A percentile compares a stretch with the other conserved stretches of the same genome.
These are phyloP conservation scores for Mnemiopsis leidyi DNA, from an alignment of 37 sponge, comb jelly and placozoan genomes.

Conservation along the genomic window DNA sequence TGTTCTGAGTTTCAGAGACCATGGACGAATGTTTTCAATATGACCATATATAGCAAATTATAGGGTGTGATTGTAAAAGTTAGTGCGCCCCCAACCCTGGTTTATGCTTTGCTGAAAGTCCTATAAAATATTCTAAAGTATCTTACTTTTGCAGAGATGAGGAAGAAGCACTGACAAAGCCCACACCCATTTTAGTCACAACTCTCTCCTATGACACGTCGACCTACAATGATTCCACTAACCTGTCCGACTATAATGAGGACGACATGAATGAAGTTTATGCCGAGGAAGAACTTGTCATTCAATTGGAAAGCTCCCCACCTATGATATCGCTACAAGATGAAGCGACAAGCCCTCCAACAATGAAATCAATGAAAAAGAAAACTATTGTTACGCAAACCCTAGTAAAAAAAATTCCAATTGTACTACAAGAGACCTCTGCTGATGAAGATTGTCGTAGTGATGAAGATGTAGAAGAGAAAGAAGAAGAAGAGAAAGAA, in stretches of 20 bases:
- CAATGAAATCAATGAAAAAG: not conserved
- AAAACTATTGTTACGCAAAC: not conserved
- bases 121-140: not conserved
- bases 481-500: not conserved
- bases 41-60: too few species aligned
- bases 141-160: not conserved
- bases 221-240: slow-evolving; percentile 15
- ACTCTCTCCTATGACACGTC: slow-evolving; percentile 47
- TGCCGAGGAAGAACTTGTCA: not conserved
- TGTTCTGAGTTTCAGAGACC: too few species aligned
- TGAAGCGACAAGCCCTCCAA: not conserved
- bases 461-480: not conserved
- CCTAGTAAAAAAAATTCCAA: not conserved
- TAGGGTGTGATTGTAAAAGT: too few species aligned
- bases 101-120: not conserved
- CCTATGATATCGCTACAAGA: not conserved
- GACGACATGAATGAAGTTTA: not conserved
- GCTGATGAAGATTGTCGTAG: not conserved
- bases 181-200: slow-evolving; percentile 13
- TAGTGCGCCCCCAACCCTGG: too few species aligned
- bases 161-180: not conserved
- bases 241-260: not conserved
- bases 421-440: slow-evolving; percentile 1
- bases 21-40: too few species aligned
- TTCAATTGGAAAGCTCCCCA: not conserved